phyloP scores from a whole-genome alignment of 2,888 invertebrate species.

The Oeneis ivallda region DNA sequence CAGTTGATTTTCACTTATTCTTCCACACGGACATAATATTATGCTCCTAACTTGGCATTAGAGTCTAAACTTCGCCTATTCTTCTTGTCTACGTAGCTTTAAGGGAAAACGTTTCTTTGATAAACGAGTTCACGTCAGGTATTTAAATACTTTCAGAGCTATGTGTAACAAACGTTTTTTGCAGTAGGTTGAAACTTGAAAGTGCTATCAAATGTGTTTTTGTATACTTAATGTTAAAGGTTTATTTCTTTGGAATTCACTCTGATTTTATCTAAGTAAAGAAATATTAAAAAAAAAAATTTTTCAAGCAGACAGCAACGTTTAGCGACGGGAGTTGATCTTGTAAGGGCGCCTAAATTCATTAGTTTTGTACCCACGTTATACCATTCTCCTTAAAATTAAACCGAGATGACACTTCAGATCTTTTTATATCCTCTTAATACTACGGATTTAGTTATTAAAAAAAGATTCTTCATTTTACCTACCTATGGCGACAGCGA shows the following conservation, averaged over 20 bases:
- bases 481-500: too few relatives aligned
- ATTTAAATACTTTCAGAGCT: background rate
- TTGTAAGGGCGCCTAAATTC: background rate
- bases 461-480: too few relatives aligned
- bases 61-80: conserved; percentile 7
- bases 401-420: background rate
- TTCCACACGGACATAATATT: conserved; percentile 17
- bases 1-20: conserved; percentile 16
- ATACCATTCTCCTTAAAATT: background rate
- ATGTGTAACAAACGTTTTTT: too few relatives aligned
- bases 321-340: background rate
- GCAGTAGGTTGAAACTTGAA: too few relatives aligned
- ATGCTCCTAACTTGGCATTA: conserved; percentile 10
- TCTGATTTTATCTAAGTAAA: background rate
- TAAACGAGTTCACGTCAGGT: background rate
- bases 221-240: too few relatives aligned
- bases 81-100: background rate
- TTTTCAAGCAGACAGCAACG: background rate
- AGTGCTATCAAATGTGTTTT: too few relatives aligned
- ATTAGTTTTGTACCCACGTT: conserved; percentile 3
- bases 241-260: too few relatives aligned
- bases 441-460: background rate
- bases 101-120: conserved; percentile 3
- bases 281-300: background rate
- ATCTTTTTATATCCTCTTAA: background rate